Conservation (phyloP, 1,140 invertebrate species). For the Rhynchophorus ferrugineus region DNA sequence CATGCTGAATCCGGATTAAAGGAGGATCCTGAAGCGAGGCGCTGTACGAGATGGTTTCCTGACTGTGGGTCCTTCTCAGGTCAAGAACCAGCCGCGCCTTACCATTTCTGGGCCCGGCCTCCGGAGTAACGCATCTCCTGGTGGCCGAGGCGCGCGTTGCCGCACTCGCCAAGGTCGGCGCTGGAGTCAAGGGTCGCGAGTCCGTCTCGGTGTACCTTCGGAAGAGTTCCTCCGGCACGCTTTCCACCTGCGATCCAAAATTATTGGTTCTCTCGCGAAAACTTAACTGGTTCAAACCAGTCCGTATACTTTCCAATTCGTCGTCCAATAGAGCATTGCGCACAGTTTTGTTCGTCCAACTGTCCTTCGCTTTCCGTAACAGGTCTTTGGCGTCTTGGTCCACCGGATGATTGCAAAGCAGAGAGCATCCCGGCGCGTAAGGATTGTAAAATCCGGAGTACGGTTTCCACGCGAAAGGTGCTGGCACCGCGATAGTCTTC, state of each 20-base stretch:
- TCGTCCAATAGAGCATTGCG: conserved; percentile 44
- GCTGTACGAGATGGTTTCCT: conserved; percentile 37
- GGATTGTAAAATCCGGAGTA: conserved; percentile 74
- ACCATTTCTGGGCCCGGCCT: conserved; percentile 36
- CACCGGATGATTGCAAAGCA: conserved; percentile 74
- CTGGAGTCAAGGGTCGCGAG: conserved; percentile 65
- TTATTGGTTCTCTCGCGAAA: conserved; percentile 13
- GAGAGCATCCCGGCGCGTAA: conserved; percentile 66
- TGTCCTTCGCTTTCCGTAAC: conserved; percentile 61
- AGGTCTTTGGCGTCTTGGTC: conserved; percentile 65
- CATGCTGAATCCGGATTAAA: conserved; percentile 31
- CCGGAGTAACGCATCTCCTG: conserved; percentile 46
- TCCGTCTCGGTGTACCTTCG: conserved; percentile 68
- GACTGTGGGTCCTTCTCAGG: conserved; percentile 50
- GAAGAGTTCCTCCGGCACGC: conserved; percentile 50
- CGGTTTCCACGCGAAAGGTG: conserved; percentile 46
- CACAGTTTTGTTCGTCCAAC: conserved; percentile 53
- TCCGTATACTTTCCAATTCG: conserved; percentile 46
- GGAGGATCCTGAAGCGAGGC: conserved; percentile 22
- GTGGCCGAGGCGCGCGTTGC: conserved; percentile 40
- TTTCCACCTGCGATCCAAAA: conserved; percentile 33
- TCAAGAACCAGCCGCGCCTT: conserved; percentile 44
- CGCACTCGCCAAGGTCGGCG: conserved; percentile 60
- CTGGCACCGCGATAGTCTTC: neutral
- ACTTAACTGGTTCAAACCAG: conserved; percentile 38